Evolutionary conservation across 2,113 vertebrate genomes (phyloP).

Genomic region (Gadus chalcogrammus): DNA sequence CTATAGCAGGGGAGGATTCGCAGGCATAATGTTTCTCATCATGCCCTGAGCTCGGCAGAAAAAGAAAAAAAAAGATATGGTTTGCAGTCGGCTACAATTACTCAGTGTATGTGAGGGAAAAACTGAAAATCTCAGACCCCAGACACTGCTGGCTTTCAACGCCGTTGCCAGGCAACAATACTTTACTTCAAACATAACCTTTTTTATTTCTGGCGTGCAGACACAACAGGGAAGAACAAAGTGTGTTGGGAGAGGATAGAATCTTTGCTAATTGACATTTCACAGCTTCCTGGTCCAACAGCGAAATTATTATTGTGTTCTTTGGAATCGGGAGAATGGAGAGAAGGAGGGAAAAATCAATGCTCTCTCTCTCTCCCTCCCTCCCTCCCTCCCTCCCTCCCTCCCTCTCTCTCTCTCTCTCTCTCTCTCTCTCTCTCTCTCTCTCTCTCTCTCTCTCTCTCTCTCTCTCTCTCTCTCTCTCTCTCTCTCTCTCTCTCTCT

Average conservation of each 20-base stretch:
- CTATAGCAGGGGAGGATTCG: too few relatives aligned
- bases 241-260: slow-evolving; percentile 36
- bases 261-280: slow-evolving; percentile 16
- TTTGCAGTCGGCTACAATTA: slow-evolving; percentile 32
- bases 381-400: too few relatives aligned
- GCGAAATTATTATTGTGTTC: background rate
- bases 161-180: slow-evolving; percentile 77
- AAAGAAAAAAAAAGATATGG: too few relatives aligned
- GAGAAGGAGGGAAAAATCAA: too few relatives aligned
- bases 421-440: too few relatives aligned
- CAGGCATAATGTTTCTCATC: background rate
- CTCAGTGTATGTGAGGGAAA: slow-evolving; percentile 52
- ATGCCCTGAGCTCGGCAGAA: background rate
- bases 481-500: too few relatives aligned
- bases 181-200: slow-evolving; percentile 66
- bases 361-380: background rate
- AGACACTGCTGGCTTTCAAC: slow-evolving; percentile 58
- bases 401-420: too few relatives aligned
- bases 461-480: too few relatives aligned
- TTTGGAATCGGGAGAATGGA: too few relatives aligned
- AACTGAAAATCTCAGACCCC: slow-evolving; percentile 48
- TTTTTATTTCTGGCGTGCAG: slow-evolving; percentile 46
- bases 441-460: too few relatives aligned
- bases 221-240: slow-evolving; percentile 36
- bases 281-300: background rate